phyloP scores from a whole-genome alignment of 2,113 vertebrate species.

The Rhinoptilus africanus region DNA sequence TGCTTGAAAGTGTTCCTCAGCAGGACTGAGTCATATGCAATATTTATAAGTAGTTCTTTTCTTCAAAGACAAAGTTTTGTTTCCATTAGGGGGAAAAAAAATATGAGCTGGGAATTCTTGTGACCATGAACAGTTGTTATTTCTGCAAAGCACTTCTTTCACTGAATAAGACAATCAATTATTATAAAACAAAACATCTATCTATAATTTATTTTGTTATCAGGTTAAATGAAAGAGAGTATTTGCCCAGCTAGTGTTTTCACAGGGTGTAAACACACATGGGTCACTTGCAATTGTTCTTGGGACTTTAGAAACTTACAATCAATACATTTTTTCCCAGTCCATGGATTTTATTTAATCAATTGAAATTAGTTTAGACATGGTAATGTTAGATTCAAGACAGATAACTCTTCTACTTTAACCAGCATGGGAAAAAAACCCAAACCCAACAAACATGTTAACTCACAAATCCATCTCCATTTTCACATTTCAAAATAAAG shows the following conservation, averaged over 20 bases:
- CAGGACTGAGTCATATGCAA: neutral
- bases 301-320: neutral
- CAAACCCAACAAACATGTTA: neutral
- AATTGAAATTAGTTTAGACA: neutral
- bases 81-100: neutral
- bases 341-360: neutral
- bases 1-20: constrained; percentile 11
- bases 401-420: neutral
- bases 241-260: neutral
- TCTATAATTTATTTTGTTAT: constrained; percentile 2
- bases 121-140: neutral
- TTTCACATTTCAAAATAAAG: neutral
- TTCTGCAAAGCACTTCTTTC: neutral
- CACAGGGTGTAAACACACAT: neutral
- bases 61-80: neutral
- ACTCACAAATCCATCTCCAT: neutral
- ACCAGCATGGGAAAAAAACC: neutral
- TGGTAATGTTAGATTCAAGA: neutral
- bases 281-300: neutral
- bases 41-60: neutral
- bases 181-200: neutral
- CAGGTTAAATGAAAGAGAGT: neutral
- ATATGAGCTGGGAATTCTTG: neutral
- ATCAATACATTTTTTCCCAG: neutral
- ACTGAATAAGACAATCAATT: constrained; percentile 7